A percentile compares a stretch with the other conserved stretches of the same genome.
Evolutionary conservation across 1,140 invertebrate species (phyloP).

Genomic region (Diachasmimorpha longicaudata): DNA sequence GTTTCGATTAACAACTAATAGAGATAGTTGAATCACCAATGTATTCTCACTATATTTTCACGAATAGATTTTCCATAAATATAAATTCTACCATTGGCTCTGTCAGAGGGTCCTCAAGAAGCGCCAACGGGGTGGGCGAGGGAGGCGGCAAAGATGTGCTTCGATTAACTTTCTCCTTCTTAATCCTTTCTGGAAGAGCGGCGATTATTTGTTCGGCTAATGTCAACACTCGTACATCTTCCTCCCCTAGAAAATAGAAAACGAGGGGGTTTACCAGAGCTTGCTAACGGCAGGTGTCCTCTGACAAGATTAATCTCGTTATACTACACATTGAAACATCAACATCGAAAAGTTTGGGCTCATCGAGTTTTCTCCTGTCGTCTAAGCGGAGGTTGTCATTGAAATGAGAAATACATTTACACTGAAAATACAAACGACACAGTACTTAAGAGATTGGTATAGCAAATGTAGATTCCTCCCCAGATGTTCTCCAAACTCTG

Average conservation of each 20-base stretch:
- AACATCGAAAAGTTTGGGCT: background rate
- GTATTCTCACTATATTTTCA: no score
- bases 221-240: conserved; percentile 89
- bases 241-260: conserved; percentile 78
- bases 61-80: no score
- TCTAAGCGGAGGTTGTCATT: background rate
- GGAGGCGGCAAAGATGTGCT: conserved; percentile 53
- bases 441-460: background rate
- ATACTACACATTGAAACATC: background rate
- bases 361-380: background rate
- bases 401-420: background rate
- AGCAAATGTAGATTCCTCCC: conserved; percentile 5
- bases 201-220: conserved; percentile 97
- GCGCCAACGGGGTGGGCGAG: conserved; percentile 52
- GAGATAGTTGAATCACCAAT: no score
- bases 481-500: background rate
- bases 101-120: conserved; percentile 58
- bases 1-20: no score
- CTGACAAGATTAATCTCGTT: background rate
- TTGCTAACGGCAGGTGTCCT: background rate
- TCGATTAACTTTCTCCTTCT: conserved; percentile 67
- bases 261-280: background rate
- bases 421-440: background rate
- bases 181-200: conserved; percentile 95
- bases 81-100: conserved; percentile 55